phyloP scores from a whole-genome alignment of 1,140 invertebrate genomes.

The Pentalonia nigronervosa region DNA sequence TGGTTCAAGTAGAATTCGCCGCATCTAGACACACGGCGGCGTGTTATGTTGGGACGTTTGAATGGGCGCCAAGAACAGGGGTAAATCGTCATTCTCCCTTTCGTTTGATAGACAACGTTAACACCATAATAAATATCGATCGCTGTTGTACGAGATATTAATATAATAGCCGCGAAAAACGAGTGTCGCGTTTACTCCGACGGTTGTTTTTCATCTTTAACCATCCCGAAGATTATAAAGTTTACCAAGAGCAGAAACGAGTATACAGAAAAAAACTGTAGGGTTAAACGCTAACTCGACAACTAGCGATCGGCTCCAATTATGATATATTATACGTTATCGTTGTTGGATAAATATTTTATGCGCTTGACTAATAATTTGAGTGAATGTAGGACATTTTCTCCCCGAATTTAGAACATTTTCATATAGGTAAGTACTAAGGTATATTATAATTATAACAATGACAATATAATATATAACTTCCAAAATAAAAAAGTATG shows the following conservation, averaged over 20 bases:
- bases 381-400: background rate
- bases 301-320: background rate
- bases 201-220: background rate
- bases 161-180: background rate
- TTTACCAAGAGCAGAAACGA: background rate
- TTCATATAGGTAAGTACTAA: too few relatives aligned
- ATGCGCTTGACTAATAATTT: background rate
- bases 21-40: background rate
- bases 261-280: background rate
- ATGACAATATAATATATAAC: too few relatives aligned
- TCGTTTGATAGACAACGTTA: background rate
- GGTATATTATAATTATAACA: background rate
- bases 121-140: constrained; percentile 22
- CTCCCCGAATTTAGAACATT: too few relatives aligned
- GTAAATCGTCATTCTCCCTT: background rate
- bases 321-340: background rate
- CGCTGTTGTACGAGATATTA: background rate
- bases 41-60: constrained; percentile 33
- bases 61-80: constrained; percentile 26
- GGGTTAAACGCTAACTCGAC: background rate
- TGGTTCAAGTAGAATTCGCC: constrained; percentile 3
- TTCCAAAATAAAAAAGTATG: too few relatives aligned
- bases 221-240: background rate
- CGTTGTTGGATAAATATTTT: background rate
- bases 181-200: background rate